Evolutionary conservation across 2,888 invertebrate species (phyloP).

Genomic region (Epinotia bilunana): DNA sequence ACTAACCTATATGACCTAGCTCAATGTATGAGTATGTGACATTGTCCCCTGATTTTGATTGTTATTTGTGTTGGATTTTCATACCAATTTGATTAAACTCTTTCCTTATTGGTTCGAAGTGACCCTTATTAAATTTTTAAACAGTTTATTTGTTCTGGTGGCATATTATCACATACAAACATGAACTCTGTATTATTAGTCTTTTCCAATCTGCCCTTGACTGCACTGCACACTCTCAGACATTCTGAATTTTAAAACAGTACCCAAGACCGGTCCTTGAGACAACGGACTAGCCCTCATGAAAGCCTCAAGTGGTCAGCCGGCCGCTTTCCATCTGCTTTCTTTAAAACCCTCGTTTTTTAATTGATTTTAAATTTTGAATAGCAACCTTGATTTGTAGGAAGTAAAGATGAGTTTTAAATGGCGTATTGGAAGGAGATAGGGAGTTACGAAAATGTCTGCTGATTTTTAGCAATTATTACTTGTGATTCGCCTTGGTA

Average conservation of each 20-base stretch:
- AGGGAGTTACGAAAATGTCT: not conserved
- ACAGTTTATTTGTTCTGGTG: not conserved
- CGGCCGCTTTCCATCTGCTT: constrained; percentile 46
- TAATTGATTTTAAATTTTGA: not conserved
- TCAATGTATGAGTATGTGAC: no score
- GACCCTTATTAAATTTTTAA: no score
- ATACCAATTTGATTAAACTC: no score
- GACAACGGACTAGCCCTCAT: constrained; percentile 66
- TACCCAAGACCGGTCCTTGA: constrained; percentile 55
- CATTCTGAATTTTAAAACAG: constrained; percentile 30
- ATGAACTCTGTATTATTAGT: not conserved
- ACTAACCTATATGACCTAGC: no score
- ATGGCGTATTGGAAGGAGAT: not conserved
- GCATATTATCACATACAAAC: not conserved
- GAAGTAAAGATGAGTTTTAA: not conserved
- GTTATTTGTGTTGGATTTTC: no score
- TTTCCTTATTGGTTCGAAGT: no score
- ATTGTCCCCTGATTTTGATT: no score
- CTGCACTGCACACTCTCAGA: constrained; percentile 11
- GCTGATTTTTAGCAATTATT: constrained; percentile 15
- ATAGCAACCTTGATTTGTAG: not conserved
- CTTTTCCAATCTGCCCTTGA: not conserved
- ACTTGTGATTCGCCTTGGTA: constrained; percentile 9
- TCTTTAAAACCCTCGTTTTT: constrained; percentile 1
- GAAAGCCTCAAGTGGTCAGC: constrained; percentile 58